phyloP scores from a whole-genome alignment of 2,113 vertebrate species.

The Mormoops blainvillei region DNA sequence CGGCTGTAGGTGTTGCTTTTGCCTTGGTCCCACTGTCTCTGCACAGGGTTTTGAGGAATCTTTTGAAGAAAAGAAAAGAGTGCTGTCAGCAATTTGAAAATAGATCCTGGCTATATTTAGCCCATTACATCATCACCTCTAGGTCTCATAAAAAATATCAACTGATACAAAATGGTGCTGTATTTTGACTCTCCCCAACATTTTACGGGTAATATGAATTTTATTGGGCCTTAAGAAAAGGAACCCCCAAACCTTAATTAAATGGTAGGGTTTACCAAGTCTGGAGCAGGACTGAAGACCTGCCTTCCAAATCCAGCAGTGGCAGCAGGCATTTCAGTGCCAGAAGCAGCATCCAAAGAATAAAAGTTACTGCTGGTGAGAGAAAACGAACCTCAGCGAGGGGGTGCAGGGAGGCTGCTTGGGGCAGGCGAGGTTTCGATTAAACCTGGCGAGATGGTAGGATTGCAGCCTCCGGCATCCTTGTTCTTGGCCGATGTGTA shows the following conservation, averaged over 20 bases:
- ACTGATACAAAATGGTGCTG: neutral
- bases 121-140: neutral
- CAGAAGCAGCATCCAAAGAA: neutral
- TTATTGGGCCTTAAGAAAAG: neutral
- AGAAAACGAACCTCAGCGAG: neutral
- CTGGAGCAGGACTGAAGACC: neutral
- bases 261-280: neutral
- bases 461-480: too few species aligned
- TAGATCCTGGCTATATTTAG: neutral
- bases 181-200: neutral
- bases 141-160: neutral
- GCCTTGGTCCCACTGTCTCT: neutral
- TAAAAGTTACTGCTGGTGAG: neutral
- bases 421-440: neutral
- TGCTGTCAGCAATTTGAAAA: neutral
- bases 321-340: neutral
- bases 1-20: neutral
- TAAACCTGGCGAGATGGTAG: neutral
- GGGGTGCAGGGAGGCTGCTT: neutral
- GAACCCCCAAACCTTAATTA: neutral
- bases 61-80: neutral
- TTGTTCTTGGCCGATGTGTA: neutral
- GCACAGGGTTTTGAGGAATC: neutral
- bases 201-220: neutral
- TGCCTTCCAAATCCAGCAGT: neutral